Evolutionary conservation across 2,797 vertebrate genomes (phyloP).

Genomic region (Acanthurus lineatus): DNA sequence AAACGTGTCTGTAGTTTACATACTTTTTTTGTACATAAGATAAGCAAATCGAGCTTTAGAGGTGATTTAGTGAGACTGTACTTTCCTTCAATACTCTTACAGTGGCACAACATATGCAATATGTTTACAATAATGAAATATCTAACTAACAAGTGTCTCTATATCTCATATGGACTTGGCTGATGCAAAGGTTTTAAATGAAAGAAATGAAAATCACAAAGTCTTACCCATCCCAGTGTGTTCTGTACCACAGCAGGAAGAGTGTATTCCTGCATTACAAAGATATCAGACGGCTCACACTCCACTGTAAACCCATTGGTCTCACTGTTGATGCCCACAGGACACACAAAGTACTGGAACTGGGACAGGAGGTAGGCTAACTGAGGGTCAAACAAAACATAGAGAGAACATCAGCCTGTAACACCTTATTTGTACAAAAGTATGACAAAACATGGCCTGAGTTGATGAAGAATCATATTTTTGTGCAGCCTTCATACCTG

Average conservation of each 20-base stretch:
- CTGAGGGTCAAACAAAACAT: slow-evolving; percentile 74
- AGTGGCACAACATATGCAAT: neutral
- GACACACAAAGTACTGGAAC: slow-evolving; percentile 96
- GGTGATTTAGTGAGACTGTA: neutral
- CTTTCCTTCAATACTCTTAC: too few relatives aligned
- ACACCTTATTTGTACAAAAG: too few relatives aligned
- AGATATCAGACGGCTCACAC: slow-evolving; percentile 93
- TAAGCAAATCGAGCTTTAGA: neutral
- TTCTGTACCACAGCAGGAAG: slow-evolving; percentile 88
- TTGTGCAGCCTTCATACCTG: neutral
- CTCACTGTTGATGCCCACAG: slow-evolving; percentile 94
- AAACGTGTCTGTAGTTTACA: neutral
- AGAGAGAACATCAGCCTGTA: neutral
- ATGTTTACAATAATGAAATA: neutral
- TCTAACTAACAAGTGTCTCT: neutral
- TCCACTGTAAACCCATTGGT: slow-evolving; percentile 92
- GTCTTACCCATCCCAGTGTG: slow-evolving; percentile 88
- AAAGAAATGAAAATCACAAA: neutral
- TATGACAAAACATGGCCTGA: too few relatives aligned
- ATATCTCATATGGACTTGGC: neutral
- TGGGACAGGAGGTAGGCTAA: slow-evolving; percentile 92
- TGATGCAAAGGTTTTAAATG: neutral
- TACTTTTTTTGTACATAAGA: neutral
- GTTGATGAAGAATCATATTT: neutral
- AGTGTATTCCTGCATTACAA: slow-evolving; percentile 91